Conservation (phyloP, 1,140 invertebrate genomes). For the Arion vulgaris region DNA sequence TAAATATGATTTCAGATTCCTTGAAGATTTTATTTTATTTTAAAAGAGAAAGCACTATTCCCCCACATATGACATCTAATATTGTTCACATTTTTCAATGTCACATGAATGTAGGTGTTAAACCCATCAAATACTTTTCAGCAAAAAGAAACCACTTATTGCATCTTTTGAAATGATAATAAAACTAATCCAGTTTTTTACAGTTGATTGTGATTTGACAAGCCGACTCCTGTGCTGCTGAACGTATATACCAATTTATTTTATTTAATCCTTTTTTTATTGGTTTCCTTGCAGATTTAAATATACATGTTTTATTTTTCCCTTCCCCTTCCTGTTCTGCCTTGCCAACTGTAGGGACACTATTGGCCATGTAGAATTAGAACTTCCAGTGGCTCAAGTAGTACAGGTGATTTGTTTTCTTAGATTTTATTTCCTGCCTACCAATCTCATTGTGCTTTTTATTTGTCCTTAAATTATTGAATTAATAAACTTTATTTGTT, state of each 20-base stretch:
- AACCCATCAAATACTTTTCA: background rate
- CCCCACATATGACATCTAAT: too few species aligned
- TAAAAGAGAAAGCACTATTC: too few species aligned
- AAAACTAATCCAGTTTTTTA: background rate
- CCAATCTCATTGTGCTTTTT: too few species aligned
- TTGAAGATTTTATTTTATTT: too few species aligned
- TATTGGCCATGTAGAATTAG: conserved; percentile 94
- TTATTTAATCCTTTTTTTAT: background rate
- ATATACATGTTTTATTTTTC: conserved; percentile 8
- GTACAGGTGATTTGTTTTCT: conserved; percentile 80
- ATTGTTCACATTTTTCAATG: too few species aligned
- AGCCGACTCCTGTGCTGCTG: background rate
- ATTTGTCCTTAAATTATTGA: background rate
- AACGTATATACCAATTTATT: background rate
- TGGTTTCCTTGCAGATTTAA: conserved; percentile 3
- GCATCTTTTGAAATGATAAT: background rate
- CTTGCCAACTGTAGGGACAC: conserved; percentile 78
- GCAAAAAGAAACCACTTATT: background rate
- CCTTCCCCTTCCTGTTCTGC: too few species aligned
- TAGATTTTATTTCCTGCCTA: background rate
- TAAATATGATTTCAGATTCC: too few species aligned
- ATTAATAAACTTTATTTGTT: too few species aligned
- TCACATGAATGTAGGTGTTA: too few species aligned
- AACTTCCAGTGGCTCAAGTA: conserved; percentile 99
- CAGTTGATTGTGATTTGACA: background rate